Conservation (phyloP, 2,888 invertebrate genomes). For the Sympetrum striolatum region DNA sequence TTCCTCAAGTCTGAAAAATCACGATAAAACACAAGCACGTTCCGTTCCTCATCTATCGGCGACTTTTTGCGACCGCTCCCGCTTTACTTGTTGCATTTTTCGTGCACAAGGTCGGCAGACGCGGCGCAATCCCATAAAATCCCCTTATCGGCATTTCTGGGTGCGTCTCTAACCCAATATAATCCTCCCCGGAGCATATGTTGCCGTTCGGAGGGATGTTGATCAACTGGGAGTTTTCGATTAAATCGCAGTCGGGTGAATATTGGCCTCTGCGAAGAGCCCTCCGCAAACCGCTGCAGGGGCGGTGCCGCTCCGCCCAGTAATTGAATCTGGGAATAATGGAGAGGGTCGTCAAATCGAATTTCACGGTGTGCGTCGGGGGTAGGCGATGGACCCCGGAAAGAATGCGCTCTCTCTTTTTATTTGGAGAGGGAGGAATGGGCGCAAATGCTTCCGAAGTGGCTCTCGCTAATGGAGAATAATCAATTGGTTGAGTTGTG, state of each 20-base stretch:
- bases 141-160: background rate
- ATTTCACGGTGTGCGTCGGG: constrained; percentile 26
- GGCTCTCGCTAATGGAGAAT: background rate
- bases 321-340: constrained; percentile 42
- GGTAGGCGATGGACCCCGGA: background rate
- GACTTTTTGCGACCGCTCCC: too few relatives aligned
- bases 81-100: background rate
- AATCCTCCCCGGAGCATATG: background rate
- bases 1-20: too few relatives aligned
- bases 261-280: background rate
- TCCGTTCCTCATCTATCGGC: too few relatives aligned
- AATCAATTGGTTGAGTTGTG: background rate
- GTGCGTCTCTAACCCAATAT: too few relatives aligned
- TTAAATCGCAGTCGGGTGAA: constrained; percentile 35
- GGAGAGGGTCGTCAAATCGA: constrained; percentile 35
- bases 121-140: background rate
- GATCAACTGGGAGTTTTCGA: constrained; percentile 30
- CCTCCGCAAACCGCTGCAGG: background rate
- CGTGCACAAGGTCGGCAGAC: background rate
- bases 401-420: background rate
- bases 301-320: background rate
- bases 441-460: background rate
- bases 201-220: background rate
- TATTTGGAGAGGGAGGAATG: background rate
- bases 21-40: too few relatives aligned